phyloP scores from a whole-genome alignment of 53 echinoderm and acorn worm species.

The Luidia sarsii region DNA sequence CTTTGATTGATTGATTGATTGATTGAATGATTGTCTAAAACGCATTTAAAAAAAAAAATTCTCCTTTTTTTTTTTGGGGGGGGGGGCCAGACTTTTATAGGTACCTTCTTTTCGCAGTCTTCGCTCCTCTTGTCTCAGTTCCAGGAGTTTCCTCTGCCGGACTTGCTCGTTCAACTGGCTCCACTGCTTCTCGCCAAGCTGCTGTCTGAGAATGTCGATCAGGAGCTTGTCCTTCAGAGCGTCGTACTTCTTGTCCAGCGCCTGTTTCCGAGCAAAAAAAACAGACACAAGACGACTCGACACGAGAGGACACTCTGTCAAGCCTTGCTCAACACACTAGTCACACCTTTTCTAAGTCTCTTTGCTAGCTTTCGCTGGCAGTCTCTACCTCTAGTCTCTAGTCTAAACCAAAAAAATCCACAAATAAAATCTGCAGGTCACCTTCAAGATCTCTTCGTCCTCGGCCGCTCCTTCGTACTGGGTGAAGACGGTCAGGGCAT shows the following conservation, averaged over 20 bases:
- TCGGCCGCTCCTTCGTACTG: conserved; percentile 89
- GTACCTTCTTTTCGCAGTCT: conserved; percentile 90
- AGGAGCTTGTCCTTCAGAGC: conserved; percentile 80
- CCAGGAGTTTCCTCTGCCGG: conserved; percentile 78
- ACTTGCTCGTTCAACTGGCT: conserved; percentile 77
- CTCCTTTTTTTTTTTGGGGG: no score
- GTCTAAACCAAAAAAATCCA: no score
- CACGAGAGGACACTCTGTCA: not conserved
- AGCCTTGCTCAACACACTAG: no score
- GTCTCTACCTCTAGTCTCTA: no score
- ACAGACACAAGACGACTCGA: not conserved
- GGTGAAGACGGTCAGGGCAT: conserved; percentile 80
- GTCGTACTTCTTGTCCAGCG: conserved; percentile 94
- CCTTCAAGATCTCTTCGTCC: conserved; percentile 87
- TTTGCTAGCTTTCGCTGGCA: no score
- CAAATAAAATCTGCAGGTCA: no score
- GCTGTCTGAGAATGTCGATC: conserved; percentile 75
- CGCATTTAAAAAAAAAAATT: no score
- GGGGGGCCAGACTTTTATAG: no score
- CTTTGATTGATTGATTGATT: no score
- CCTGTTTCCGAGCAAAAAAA: conserved; percentile 63
- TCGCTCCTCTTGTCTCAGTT: conserved; percentile 81
- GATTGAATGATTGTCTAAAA: no score
- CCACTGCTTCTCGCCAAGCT: conserved; percentile 86
- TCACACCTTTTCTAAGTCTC: no score